Evolutionary conservation across 2,888 invertebrate species (phyloP), one percentile per base, ranked within the genome.

Genomic region (Nysson spinosus): DNA sequence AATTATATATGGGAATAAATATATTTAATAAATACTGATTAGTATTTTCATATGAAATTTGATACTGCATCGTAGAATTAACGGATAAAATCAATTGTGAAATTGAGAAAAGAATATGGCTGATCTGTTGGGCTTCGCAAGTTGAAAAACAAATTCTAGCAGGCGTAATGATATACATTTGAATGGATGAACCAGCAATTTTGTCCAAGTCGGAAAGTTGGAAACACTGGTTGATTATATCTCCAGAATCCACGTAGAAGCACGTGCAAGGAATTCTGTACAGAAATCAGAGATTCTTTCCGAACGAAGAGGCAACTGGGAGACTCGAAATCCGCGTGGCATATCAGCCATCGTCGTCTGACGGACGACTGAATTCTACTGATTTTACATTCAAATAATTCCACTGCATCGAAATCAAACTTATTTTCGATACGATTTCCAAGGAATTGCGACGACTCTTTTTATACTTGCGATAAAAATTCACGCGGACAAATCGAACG

Each of bases 371-470:
- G 1, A 3, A 28, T 19, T 7, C 43, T 1, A 2, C 7, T 26
- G 30, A 32, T 62, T 44, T 16, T 3, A 32, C 24, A 50, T 62
- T 57, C 12, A 16, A 20, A 43, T 20, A 22, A 22, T 37, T 17
- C 39, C 11, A 17, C n/a, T 17, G 17, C 14, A 5, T 1, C 39
- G 3, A 3, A 9, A 20, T 20, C 4, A 39, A 19, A 34, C 14
- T 34, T 34, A 14, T 34, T 34, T 34, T 3, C 34, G 14, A 34
- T 2, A 4, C 9, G 34, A 34, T 34, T 34, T 14, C 34, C 14
- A 1, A 34, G 14, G 7, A 34, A 34, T 14, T 12, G 5, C 4
- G 4, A 2, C 4, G 14, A 14, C 9, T 16, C 14, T 34, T 34
- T 34, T 6, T 16, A 12, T 20, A 12, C 4, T 42, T 35, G 24